Percentiles rank a stretch among this genome's conserved stretches.
These are phyloP conservation scores for Spodoptera litura DNA, from an alignment of 1,140 invertebrate species.

Conservation along the genomic window DNA sequence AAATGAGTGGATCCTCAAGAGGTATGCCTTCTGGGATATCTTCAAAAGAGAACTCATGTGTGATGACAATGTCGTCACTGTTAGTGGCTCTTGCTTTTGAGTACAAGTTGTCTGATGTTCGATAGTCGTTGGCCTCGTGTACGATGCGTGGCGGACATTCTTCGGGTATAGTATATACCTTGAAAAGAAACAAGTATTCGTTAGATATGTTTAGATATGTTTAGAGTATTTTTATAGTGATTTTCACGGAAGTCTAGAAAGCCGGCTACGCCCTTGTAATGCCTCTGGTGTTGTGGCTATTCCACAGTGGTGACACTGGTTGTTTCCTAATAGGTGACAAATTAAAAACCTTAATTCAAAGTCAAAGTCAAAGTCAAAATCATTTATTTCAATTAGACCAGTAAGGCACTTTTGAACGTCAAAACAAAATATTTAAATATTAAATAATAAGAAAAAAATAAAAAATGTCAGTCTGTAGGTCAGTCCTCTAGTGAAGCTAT, in stretches of 20 bases:
- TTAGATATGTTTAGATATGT: background rate
- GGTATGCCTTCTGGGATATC: slow-evolving; percentile 76
- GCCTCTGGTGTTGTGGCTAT: too few species aligned
- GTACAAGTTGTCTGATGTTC: slow-evolving; percentile 71
- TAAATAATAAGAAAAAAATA: too few species aligned
- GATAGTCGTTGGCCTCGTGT: slow-evolving; percentile 61
- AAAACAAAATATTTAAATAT: too few species aligned
- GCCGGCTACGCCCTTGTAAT: too few species aligned
- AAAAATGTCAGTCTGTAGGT: too few species aligned
- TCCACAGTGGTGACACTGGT: too few species aligned
- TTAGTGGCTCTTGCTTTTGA: slow-evolving; percentile 67
- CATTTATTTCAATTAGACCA: too few species aligned
- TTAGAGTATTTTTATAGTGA: background rate
- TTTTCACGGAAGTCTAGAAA: too few species aligned
- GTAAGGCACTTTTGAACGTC: too few species aligned
- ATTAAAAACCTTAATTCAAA: background rate
- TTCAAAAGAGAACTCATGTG: slow-evolving; percentile 71
- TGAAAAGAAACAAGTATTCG: slow-evolving; percentile 16
- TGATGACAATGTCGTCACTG: slow-evolving; percentile 69
- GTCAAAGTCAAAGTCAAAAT: too few species aligned
- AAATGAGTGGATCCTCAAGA: slow-evolving; percentile 72
- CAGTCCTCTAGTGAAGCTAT: too few species aligned
- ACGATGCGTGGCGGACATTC: slow-evolving; percentile 71
- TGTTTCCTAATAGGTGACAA: background rate
- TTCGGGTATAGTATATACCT: slow-evolving; percentile 80